Evolutionary conservation across 1,140 invertebrate species (phyloP).

Genomic region (Euura lappo): DNA sequence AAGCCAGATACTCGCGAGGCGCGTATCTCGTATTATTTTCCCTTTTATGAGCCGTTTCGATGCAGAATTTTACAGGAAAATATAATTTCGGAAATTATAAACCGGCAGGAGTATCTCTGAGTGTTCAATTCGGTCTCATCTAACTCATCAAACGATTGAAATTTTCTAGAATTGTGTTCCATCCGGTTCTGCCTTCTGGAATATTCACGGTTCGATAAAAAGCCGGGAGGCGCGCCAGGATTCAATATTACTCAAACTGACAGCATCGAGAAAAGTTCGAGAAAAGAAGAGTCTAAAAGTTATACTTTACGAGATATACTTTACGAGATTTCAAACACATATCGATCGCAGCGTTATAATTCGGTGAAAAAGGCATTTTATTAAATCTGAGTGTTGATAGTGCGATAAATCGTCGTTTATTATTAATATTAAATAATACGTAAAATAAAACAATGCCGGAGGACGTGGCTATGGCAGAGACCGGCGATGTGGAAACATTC

Average conservation of each 20-base stretch:
- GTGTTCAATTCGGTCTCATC: not conserved
- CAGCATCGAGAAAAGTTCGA: constrained; percentile 6
- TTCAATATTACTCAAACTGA: constrained; percentile 28
- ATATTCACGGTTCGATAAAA: constrained; percentile 43
- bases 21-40: too few species aligned
- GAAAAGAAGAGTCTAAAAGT: not conserved
- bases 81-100: not conserved
- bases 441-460: constrained; percentile 66
- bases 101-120: not conserved
- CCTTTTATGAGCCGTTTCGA: too few species aligned
- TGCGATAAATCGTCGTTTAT: too few species aligned
- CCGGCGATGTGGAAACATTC: constrained; percentile 75
- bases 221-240: constrained; percentile 19
- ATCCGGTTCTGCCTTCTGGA: constrained; percentile 44
- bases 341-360: too few species aligned
- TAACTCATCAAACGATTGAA: constrained; percentile 29
- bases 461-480: constrained; percentile 62
- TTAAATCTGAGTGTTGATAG: too few species aligned
- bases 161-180: constrained; percentile 34
- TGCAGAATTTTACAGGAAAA: too few species aligned
- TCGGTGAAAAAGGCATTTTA: too few species aligned
- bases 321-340: not conserved
- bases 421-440: not conserved
- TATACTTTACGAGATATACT: not conserved
- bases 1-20: too few species aligned